Evolutionary conservation across 2,113 vertebrate species (phyloP).

Genomic region (Chionis minor): DNA sequence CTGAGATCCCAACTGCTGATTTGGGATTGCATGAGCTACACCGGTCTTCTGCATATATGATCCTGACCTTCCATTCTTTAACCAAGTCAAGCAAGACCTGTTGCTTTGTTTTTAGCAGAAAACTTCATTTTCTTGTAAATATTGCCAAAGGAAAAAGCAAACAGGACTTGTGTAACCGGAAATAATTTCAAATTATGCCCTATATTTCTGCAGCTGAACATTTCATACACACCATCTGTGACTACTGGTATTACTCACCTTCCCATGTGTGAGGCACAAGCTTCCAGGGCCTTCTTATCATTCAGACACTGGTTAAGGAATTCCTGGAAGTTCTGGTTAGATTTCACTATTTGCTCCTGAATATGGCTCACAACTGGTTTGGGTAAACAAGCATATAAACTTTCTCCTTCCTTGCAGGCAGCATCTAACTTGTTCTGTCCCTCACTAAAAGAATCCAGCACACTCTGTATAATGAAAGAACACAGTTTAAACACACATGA

Average conservation of each 20-base stretch:
- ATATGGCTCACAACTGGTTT: slow-evolving; percentile 79
- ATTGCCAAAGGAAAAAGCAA: background rate
- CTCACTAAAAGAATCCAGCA: slow-evolving; percentile 76
- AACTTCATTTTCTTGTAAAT: background rate
- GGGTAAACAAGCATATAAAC: slow-evolving; percentile 80
- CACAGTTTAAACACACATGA: background rate
- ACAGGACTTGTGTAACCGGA: background rate
- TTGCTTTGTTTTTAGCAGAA: background rate
- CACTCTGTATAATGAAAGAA: slow-evolving; percentile 68
- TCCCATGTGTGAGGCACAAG: slow-evolving; percentile 78
- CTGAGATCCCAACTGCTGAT: background rate
- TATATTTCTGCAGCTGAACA: background rate
- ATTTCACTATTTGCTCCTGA: slow-evolving; percentile 83
- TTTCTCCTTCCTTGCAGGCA: slow-evolving; percentile 84
- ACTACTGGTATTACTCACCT: slow-evolving; percentile 57
- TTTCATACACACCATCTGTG: background rate
- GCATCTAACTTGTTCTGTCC: slow-evolving; percentile 81
- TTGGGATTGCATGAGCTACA: background rate
- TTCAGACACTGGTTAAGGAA: slow-evolving; percentile 83
- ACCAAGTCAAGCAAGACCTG: background rate
- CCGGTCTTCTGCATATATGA: background rate
- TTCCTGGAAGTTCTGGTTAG: slow-evolving; percentile 83
- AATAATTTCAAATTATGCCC: background rate
- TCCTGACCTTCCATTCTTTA: background rate
- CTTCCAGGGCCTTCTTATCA: slow-evolving; percentile 81